Evolutionary conservation across 2,888 invertebrate species (phyloP).

Genomic region (Trilocha varians): DNA sequence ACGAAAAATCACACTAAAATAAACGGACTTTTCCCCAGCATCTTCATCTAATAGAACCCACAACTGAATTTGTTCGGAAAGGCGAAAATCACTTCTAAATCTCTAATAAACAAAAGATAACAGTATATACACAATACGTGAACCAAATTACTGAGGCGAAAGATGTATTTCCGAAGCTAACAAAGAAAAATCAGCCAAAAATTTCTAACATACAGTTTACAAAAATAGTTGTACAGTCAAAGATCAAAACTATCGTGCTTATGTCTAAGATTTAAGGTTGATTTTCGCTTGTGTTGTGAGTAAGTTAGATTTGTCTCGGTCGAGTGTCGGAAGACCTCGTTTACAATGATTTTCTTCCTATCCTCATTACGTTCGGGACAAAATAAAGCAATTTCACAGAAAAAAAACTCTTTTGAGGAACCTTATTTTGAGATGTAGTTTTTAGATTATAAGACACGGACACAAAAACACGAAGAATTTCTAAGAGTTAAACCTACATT

Average conservation of each 20-base stretch:
- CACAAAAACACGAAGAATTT: no score
- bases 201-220: slow-evolving; percentile 19
- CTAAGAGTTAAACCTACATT: no score
- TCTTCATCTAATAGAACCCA: not conserved
- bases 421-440: not conserved
- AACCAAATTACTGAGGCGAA: slow-evolving; percentile 17
- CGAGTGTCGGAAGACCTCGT: slow-evolving; percentile 27
- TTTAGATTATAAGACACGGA: not conserved
- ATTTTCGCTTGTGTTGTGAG: slow-evolving; percentile 1
- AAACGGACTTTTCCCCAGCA: no score
- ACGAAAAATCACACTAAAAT: no score
- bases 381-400: slow-evolving; percentile 36
- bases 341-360: slow-evolving; percentile 34
- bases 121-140: not conserved
- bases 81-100: not conserved
- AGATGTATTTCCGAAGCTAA: slow-evolving; percentile 24
- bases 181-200: slow-evolving; percentile 31
- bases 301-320: slow-evolving; percentile 10
- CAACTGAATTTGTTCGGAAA: not conserved
- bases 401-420: slow-evolving; percentile 7
- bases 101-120: not conserved
- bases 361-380: slow-evolving; percentile 31
- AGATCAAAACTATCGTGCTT: slow-evolving; percentile 3
- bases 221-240: slow-evolving; percentile 1
- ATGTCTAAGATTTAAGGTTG: not conserved